These are phyloP conservation scores for Drosophila lacertosa DNA, from an alignment of 1,140 invertebrate species.

Conservation along the genomic window DNA sequence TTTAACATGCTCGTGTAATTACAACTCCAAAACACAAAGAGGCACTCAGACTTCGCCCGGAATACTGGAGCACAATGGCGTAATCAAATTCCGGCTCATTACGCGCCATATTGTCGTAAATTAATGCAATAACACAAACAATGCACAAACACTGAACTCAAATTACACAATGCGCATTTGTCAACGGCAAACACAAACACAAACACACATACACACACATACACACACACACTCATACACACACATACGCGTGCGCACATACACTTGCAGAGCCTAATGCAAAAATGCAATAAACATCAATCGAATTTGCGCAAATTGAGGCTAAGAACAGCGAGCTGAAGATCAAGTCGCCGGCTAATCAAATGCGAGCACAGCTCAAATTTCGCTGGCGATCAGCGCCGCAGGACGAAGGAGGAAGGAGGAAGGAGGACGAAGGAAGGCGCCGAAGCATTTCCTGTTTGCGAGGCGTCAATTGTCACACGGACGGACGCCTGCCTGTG, in stretches of 20 bases:
- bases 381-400: slow-evolving; percentile 53
- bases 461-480: slow-evolving; percentile 79
- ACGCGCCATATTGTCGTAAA: slow-evolving; percentile 80
- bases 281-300: slow-evolving; percentile 43
- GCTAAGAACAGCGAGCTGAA: slow-evolving; percentile 55
- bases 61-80: slow-evolving; percentile 48
- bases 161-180: slow-evolving; percentile 58
- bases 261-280: slow-evolving; percentile 36
- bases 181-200: slow-evolving; percentile 13
- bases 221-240: slow-evolving; percentile 24
- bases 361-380: slow-evolving; percentile 54
- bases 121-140: slow-evolving; percentile 82
- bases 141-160: slow-evolving; percentile 67
- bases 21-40: slow-evolving; percentile 40
- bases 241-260: background rate
- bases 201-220: slow-evolving; percentile 20
- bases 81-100: slow-evolving; percentile 81
- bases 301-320: slow-evolving; percentile 40
- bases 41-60: slow-evolving; percentile 43
- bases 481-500: slow-evolving; percentile 19
- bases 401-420: background rate
- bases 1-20: slow-evolving; percentile 60
- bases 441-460: slow-evolving; percentile 67
- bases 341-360: slow-evolving; percentile 72
- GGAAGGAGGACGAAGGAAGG: slow-evolving; percentile 2